These are phyloP conservation scores for Hyaena hyaena DNA, from an alignment of 2,113 vertebrate species.

Conservation along the genomic window DNA sequence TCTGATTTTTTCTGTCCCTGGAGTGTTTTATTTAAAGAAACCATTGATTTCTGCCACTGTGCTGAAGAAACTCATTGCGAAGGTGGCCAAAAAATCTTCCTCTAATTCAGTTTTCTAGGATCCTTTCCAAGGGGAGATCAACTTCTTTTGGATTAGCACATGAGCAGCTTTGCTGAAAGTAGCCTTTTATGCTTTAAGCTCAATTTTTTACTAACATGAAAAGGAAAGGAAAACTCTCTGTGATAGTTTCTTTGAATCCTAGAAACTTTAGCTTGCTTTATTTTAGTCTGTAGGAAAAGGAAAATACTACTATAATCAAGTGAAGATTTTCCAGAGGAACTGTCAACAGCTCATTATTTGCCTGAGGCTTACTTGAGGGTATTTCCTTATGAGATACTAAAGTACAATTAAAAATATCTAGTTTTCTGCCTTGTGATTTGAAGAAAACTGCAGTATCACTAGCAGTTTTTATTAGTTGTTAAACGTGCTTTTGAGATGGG, in stretches of 20 bases:
- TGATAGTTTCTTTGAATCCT: constrained; percentile 42
- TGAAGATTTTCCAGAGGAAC: background rate
- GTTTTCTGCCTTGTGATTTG: background rate
- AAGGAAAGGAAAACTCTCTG: constrained; percentile 55
- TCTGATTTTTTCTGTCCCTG: constrained; percentile 58
- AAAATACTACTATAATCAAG: constrained; percentile 41
- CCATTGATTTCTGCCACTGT: constrained; percentile 70
- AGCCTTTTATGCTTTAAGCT: constrained; percentile 56
- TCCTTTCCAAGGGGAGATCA: constrained; percentile 54
- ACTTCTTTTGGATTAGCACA: constrained; percentile 31
- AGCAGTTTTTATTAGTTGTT: constrained; percentile 53
- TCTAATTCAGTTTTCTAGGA: constrained; percentile 52
- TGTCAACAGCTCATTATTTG: constrained; percentile 41
- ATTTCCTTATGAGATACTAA: constrained; percentile 28
- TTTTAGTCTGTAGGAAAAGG: constrained; percentile 63
- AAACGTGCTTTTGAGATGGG: background rate
- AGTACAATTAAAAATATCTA: constrained; percentile 47
- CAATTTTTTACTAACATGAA: background rate
- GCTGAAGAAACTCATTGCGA: constrained; percentile 53
- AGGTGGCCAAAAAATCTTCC: constrained; percentile 65
- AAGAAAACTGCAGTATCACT: constrained; percentile 39
- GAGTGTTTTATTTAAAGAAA: constrained; percentile 73
- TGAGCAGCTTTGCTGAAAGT: constrained; percentile 48
- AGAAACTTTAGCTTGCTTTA: constrained; percentile 44
- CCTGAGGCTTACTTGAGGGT: constrained; percentile 57